Percentiles rank a stretch among this genome's conserved stretches.
Evolutionary conservation across 2,888 invertebrate genomes (phyloP).

Genomic region (Trisateles emortualis): DNA sequence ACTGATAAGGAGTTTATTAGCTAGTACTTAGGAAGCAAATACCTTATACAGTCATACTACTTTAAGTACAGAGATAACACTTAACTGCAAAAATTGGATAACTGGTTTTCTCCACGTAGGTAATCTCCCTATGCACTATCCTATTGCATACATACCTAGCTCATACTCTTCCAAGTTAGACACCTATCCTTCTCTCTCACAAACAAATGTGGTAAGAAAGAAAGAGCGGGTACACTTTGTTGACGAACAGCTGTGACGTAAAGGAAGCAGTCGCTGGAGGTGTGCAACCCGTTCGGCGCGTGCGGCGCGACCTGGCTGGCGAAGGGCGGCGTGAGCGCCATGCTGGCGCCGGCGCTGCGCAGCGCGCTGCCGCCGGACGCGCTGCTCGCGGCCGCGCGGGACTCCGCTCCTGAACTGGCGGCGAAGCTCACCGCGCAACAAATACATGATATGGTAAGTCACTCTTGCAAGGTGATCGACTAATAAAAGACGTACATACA

Average conservation of each 20-base stretch:
- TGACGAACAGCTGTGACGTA: slow-evolving; percentile 69
- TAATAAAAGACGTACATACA: too few relatives aligned
- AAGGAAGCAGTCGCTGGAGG: slow-evolving; percentile 89
- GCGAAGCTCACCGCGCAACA: slow-evolving; percentile 89
- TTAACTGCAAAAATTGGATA: not conserved
- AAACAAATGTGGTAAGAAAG: slow-evolving; percentile 40
- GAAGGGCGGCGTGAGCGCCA: slow-evolving; percentile 76
- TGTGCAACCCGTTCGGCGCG: slow-evolving; percentile 87
- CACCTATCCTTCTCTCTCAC: slow-evolving; percentile 31
- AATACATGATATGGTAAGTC: slow-evolving; percentile 95
- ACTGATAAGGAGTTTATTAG: too few relatives aligned
- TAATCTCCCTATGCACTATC: not conserved
- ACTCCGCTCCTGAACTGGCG: slow-evolving; percentile 94
- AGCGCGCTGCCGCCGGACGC: slow-evolving; percentile 90
- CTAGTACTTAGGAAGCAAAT: not conserved
- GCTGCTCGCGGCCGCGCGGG: slow-evolving; percentile 95
- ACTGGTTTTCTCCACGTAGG: not conserved
- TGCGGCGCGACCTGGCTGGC: slow-evolving; percentile 81
- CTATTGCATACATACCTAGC: not conserved
- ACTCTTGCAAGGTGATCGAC: too few relatives aligned
- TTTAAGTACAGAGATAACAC: not conserved
- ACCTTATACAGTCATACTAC: too few relatives aligned
- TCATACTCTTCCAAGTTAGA: not conserved
- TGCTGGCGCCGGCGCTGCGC: slow-evolving; percentile 86
- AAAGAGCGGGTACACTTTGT: slow-evolving; percentile 54